Conservation (phyloP, 2,113 vertebrate genomes). For the Protobothrops mucrosquamatus region DNA sequence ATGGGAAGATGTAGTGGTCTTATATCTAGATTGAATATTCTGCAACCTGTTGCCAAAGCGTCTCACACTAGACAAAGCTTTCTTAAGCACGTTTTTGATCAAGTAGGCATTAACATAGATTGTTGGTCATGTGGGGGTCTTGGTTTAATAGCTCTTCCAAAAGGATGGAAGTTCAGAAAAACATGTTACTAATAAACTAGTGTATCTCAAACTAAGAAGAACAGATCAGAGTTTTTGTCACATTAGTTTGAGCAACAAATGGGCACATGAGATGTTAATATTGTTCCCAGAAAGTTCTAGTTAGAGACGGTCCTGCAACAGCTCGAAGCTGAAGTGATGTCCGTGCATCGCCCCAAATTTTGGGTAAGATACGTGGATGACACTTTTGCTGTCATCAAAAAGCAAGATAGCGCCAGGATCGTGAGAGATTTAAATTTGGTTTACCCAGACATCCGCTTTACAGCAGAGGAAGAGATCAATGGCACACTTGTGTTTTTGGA, state of each 20-base stretch:
- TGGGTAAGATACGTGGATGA: too few relatives aligned
- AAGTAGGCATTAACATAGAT: background rate
- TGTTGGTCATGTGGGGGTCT: constrained; percentile 22
- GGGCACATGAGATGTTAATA: background rate
- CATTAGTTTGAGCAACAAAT: constrained; percentile 1
- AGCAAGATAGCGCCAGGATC: too few relatives aligned
- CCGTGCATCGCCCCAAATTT: too few relatives aligned
- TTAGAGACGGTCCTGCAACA: background rate
- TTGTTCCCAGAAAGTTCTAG: background rate
- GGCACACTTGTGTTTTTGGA: too few relatives aligned
- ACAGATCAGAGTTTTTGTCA: constrained; percentile 9
- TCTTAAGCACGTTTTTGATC: background rate
- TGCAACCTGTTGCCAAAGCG: background rate
- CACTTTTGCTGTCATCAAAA: too few relatives aligned
- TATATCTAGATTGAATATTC: background rate
- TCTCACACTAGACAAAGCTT: background rate
- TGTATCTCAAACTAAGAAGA: constrained; percentile 24
- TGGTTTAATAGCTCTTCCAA: constrained; percentile 24
- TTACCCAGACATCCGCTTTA: too few relatives aligned
- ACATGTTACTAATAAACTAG: constrained; percentile 24
- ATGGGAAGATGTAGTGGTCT: background rate
- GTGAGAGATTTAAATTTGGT: too few relatives aligned
- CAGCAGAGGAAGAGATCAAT: too few relatives aligned
- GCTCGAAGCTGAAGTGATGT: too few relatives aligned
- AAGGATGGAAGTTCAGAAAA: constrained; percentile 18